Base-by-base conservation (phyloP, 2,797 vertebrate genomes). In the Centropyge bicolor region DNA sequence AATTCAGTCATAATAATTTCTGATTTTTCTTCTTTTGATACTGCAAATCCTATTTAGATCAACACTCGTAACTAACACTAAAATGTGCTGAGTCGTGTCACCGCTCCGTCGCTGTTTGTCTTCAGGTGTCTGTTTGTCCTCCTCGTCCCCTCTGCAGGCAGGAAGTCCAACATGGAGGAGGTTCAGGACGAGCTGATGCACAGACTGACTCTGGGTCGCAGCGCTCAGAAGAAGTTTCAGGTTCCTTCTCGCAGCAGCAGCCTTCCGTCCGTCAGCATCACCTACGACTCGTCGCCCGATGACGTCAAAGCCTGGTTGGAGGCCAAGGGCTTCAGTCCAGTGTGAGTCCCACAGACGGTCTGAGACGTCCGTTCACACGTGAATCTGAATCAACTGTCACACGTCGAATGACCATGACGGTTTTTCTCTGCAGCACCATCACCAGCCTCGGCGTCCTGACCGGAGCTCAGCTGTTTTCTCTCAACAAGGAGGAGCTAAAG, bases 111-210 rank as follows among this genome's bases (percentile, higher is more conserved):
- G 27, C 2, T 31, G 27, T n/a, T n/a, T n/a, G n/a, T n/a, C n/a
- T n/a, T n/a, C n/a, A n/a, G n/a, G n/a, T n/a, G n/a, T n/a, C n/a
- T n/a, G n/a, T n/a, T n/a, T n/a, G n/a, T 40, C 12, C 43, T 43
- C 49, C n/a, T 46, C 6, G 17, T 48, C 17, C 22, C 22, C 19
- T 10, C 38, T 16, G 19, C 88, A 99, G 98, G 97, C 51, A 96
- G 98, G 87, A 99, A 98, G 86, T 99, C 98, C 0, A 97, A 98
- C 94, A 99, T 99, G 98, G 98, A 99, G 83, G 98, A 99, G 63
- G 97, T 99, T 0, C 98, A 99, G 91, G 98, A 99, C 12, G 98
- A 99, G 81, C 95, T 99, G 12, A 93, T 97, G 70, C 97, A 97
- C 87, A 92, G 98, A 1, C 95, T 99, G 69, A 99, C 98, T n/a